These are phyloP conservation scores for Sebastes aleutianus DNA, from an alignment of 2,797 vertebrate species.

Conservation along the genomic window DNA sequence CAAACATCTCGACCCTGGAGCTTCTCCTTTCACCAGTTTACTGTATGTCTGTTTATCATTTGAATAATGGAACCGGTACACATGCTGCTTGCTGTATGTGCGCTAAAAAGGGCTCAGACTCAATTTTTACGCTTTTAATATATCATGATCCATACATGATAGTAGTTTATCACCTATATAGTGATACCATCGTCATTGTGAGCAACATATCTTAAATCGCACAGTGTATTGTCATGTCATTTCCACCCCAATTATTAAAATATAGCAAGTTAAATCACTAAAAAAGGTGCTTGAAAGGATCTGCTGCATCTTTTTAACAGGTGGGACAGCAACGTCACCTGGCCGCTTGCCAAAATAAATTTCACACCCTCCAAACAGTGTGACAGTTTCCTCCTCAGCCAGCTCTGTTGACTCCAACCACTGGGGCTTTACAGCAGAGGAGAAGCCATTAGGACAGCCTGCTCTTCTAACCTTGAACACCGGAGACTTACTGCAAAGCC, in stretches of 20 bases:
- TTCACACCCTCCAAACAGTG: background rate
- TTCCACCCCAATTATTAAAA: background rate
- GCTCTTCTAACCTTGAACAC: constrained; percentile 24
- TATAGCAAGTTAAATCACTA: background rate
- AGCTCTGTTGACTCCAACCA: constrained; percentile 12
- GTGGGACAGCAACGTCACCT: too few species aligned
- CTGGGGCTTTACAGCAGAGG: constrained; percentile 17
- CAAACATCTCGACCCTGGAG: background rate
- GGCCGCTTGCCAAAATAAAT: background rate
- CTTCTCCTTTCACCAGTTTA: background rate
- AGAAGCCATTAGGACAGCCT: constrained; percentile 16
- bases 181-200: background rate
- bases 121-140: too few species aligned
- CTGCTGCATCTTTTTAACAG: background rate
- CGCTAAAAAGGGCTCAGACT: background rate
- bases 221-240: background rate
- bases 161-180: background rate
- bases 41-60: background rate
- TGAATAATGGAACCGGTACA: background rate
- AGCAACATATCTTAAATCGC: background rate
- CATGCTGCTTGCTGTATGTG: background rate
- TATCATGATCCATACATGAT: background rate
- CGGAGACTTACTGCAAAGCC: constrained; percentile 54
- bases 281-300: background rate
- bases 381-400: background rate